Conservation (phyloP, 2,888 invertebrate species). For the Opisthograptis luteolata region DNA sequence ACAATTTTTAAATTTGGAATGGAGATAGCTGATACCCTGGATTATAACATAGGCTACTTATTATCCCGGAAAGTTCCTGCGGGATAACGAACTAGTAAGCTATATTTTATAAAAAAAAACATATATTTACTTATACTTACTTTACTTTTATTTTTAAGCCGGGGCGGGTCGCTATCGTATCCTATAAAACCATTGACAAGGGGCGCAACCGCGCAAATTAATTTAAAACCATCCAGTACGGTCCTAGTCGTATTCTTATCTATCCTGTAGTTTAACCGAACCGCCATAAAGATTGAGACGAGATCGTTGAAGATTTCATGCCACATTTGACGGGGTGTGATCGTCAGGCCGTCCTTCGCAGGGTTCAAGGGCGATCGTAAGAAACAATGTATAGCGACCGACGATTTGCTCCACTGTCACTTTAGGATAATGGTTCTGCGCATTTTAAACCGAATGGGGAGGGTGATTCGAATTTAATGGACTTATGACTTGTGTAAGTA, state of each 20-base stretch:
- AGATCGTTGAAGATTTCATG: slow-evolving; percentile 34
- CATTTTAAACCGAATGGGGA: slow-evolving; percentile 1
- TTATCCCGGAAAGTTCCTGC: too few relatives aligned
- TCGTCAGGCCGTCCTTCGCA: slow-evolving; percentile 22
- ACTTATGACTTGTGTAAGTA: neutral
- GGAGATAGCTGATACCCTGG: too few relatives aligned
- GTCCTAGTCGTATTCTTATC: slow-evolving; percentile 22
- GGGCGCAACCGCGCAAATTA: slow-evolving; percentile 11
- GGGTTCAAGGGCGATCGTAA: slow-evolving; percentile 36
- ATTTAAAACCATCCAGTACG: slow-evolving; percentile 16
- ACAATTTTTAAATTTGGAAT: too few relatives aligned
- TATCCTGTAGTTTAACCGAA: slow-evolving; percentile 32
- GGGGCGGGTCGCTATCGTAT: too few relatives aligned
- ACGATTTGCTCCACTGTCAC: slow-evolving; percentile 11
- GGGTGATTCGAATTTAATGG: neutral
- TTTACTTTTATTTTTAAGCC: too few relatives aligned
- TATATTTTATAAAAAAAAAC: too few relatives aligned
- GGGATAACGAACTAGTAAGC: too few relatives aligned
- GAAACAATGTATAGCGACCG: slow-evolving; percentile 22
- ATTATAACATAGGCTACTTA: too few relatives aligned
- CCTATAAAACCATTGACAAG: neutral
- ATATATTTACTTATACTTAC: too few relatives aligned
- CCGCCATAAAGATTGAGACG: slow-evolving; percentile 33
- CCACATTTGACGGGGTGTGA: slow-evolving; percentile 33
- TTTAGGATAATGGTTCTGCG: neutral